Base-by-base conservation (phyloP, 2,888 invertebrate species). In the Meliscaeva auricollis region DNA sequence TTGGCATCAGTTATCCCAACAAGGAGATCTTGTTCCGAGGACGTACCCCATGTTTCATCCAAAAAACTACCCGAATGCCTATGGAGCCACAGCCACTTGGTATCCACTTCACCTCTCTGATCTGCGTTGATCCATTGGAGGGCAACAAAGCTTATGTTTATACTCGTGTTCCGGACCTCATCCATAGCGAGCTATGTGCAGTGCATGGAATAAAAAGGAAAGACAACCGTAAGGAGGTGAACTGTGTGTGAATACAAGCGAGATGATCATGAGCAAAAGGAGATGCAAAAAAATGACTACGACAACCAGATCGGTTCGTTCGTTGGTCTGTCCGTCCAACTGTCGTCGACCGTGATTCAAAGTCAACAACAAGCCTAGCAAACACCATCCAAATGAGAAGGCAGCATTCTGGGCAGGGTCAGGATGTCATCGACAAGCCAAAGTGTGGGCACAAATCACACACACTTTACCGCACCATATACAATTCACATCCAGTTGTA, bases 401-500 rank as follows among this genome's bases (percentile, higher is more conserved):
- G 76, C 85, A 85, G 69, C 72, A 73, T 85, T 85, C 81, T 81
- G 85, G 85, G 85, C 76, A 85, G 85, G 85, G 85, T 85, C 85
- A 85, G 76, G 80, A 81, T 85, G 85, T 85, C 85, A 85, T 85
- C 85, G 81, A 77, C 85, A 85, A 85, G 76, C 58, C 76, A 68
- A 85, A 85, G 85, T 85, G 85, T 85, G 85, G 81, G 81, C 85
- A 81, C 81, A 85, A 85, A 85, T 85, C 85, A 81, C 85, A 85
- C 68, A 81, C 69, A 58, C 30, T 62, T 54, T 74, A 38, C 64
- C 79, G 32, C 58, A 73, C 79, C 44, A 46, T 5, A 15, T 17
- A 46, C 15, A 44, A 32, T 80, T 82, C 81, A 64, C 76, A 35
- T 56, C 17, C 38, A n/a, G 20, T 26, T 8, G 52, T 75, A 56